Conservation (phyloP, 1,140 invertebrate species). For the Telenomus remus region DNA sequence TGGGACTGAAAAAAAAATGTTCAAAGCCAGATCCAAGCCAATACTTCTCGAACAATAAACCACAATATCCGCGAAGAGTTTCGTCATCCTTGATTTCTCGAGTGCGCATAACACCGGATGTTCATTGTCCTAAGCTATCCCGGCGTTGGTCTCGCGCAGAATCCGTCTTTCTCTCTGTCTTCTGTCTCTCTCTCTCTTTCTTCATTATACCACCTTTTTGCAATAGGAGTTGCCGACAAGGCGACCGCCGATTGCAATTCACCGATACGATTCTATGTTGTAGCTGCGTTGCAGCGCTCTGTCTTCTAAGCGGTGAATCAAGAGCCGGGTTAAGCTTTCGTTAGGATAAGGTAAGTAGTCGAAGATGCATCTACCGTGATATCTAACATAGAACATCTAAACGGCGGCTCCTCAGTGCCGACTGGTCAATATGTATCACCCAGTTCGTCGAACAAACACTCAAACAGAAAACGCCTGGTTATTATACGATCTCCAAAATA, state of each 20-base stretch:
- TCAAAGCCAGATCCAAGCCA: conserved; percentile 25
- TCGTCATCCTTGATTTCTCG: conserved; percentile 52
- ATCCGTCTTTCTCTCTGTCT: conserved; percentile 37
- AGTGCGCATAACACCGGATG: conserved; percentile 52
- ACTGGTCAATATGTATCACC: conserved; percentile 62
- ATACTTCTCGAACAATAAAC: conserved; percentile 33
- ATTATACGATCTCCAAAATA: not conserved
- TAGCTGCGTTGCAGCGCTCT: conserved; percentile 57
- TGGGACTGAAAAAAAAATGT: conserved; percentile 17
- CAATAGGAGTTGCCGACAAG: conserved; percentile 67
- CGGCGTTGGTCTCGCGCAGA: conserved; percentile 29
- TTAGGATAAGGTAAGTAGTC: conserved; percentile 58
- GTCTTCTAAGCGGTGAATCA: conserved; percentile 51
- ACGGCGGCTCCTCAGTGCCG: conserved; percentile 39
- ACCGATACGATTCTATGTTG: conserved; percentile 70
- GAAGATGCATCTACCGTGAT: conserved; percentile 62
- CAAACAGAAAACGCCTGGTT: conserved; percentile 13
- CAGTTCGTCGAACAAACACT: conserved; percentile 11
- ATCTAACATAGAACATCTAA: conserved; percentile 61
- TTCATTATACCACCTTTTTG: conserved; percentile 60
- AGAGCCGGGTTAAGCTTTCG: conserved; percentile 54
- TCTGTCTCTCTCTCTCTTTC: conserved; percentile 45
- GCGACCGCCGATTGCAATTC: conserved; percentile 71
- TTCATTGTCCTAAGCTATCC: conserved; percentile 55
- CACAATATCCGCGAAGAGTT: conserved; percentile 41